phyloP scores from a whole-genome alignment of 37 sponge, comb jelly and placozoan species.

The Aplysina aerophoba region DNA sequence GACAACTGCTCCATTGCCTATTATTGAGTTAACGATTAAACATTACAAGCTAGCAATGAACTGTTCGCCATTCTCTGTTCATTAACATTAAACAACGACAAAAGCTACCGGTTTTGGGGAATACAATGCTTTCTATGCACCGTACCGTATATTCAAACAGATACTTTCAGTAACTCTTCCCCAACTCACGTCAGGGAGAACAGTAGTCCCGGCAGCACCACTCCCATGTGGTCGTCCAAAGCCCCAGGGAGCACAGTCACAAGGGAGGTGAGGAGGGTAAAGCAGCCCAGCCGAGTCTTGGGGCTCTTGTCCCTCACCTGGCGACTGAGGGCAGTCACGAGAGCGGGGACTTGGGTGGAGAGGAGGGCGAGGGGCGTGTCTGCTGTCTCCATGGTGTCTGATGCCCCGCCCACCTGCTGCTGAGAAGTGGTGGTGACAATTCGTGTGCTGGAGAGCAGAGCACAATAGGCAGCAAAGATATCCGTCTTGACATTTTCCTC shows the following conservation, averaged over 20 bases:
- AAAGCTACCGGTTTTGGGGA: not conserved
- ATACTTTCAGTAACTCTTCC: not conserved
- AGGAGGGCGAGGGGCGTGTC: conserved; percentile 69
- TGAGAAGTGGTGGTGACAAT: conserved; percentile 18
- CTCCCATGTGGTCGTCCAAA: conserved; percentile 78
- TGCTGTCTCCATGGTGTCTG: conserved; percentile 60
- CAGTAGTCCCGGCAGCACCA: conserved; percentile 86
- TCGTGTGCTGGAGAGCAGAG: conserved; percentile 74
- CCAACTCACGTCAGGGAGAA: conserved; percentile 81
- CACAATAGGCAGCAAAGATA: conserved; percentile 92
- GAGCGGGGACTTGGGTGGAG: conserved; percentile 68
- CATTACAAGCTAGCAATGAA: too few species aligned
- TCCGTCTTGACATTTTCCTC: conserved; percentile 96
- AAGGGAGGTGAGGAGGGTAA: conserved; percentile 85
- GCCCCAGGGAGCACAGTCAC: conserved; percentile 88
- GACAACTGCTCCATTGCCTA: too few species aligned
- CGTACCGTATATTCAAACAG: not conserved
- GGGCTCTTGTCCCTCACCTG: conserved; percentile 92
- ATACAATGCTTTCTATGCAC: not conserved
- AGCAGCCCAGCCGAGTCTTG: conserved; percentile 94
- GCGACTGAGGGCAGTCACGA: conserved; percentile 86
- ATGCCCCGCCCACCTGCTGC: conserved; percentile 6
- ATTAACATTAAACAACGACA: not conserved
- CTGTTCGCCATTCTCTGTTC: too few species aligned
- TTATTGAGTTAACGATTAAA: too few species aligned